Conservation (phyloP, 30 jellyfish, hydroid and myxozoan genomes). For the Aurelia sp. region DNA sequence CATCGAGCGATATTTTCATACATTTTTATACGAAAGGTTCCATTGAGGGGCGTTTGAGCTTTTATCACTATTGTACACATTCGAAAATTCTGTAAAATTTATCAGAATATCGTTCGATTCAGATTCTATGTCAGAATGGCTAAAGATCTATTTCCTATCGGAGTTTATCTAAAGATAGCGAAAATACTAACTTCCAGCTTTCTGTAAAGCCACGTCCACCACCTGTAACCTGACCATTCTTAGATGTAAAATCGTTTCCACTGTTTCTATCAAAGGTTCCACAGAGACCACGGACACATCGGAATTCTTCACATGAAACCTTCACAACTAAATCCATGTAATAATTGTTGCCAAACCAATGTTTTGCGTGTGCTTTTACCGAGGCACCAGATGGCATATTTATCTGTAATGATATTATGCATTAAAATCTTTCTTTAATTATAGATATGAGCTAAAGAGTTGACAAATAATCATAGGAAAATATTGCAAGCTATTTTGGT, state of each 20-base stretch:
- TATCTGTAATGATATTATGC: constrained; percentile 11
- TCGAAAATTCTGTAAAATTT: no score
- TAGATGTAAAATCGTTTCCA: constrained; percentile 51
- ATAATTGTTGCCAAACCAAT: no score
- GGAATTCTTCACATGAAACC: constrained; percentile 60
- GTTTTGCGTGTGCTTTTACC: constrained; percentile 9
- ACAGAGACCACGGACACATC: constrained; percentile 52
- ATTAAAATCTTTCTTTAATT: not conserved
- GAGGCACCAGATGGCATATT: constrained; percentile 76
- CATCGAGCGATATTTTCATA: no score
- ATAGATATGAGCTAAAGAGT: no score
- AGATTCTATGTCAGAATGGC: no score
- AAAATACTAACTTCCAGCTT: constrained; percentile 44
- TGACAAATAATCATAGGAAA: no score
- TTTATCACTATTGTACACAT: no score
- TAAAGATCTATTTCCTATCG: not conserved
- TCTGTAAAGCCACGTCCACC: not conserved
- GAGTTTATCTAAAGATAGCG: no score
- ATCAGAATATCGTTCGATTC: no score
- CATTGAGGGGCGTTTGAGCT: no score
- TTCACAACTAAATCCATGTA: constrained; percentile 4
- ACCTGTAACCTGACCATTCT: constrained; percentile 9
- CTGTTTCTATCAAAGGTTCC: constrained; percentile 58
- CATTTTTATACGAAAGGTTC: no score
- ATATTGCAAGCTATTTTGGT: no score